Conservation (phyloP, 2,113 vertebrate genomes). For the Pluvianellus socialis region DNA sequence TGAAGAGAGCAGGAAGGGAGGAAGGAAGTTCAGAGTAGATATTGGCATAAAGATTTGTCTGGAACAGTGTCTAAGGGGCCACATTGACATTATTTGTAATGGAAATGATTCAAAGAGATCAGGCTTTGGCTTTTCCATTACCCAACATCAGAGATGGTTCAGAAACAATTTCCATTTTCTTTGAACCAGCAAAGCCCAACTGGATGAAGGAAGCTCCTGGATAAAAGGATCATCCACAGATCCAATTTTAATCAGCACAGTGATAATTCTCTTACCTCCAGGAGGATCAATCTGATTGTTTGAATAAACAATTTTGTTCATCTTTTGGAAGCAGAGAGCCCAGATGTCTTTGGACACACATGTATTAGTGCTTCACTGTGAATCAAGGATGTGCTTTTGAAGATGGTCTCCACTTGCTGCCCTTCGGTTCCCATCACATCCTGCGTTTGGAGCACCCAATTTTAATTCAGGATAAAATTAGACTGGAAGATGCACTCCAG, state of each 20-base stretch:
- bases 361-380: not conserved
- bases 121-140: not conserved
- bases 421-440: not conserved
- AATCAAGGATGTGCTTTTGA: not conserved
- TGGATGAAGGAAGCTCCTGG: not conserved
- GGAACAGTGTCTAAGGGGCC: not conserved
- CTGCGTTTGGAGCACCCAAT: not conserved
- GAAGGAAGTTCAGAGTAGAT: not conserved
- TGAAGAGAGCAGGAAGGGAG: not conserved
- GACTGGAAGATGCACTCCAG: not conserved
- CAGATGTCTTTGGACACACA: not conserved
- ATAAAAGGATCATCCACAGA: conserved; percentile 11
- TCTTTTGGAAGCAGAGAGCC: not conserved
- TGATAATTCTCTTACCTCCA: conserved; percentile 9
- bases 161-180: not conserved
- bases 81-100: not conserved
- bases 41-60: not conserved
- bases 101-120: not conserved
- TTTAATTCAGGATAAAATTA: not conserved
- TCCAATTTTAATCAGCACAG: conserved; percentile 30
- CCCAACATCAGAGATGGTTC: not conserved
- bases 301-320: conserved; percentile 16
- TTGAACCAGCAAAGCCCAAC: not conserved
- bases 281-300: conserved; percentile 16
- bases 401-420: not conserved